phyloP scores from a whole-genome alignment of 2,888 invertebrate species.

The Pegoplata infirma region DNA sequence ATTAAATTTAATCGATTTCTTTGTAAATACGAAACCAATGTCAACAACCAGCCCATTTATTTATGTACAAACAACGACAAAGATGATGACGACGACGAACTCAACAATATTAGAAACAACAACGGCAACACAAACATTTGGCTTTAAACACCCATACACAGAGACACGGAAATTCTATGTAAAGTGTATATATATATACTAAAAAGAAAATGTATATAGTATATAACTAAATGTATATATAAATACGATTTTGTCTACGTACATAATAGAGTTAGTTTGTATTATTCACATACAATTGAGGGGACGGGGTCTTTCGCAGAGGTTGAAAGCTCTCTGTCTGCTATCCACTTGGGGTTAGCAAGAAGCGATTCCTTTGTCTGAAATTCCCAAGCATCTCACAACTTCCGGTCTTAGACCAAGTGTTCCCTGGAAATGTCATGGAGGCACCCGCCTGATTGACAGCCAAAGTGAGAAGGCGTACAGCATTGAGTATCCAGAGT shows the following conservation, averaged over 20 bases:
- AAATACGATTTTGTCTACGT: background rate
- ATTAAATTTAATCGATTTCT: slow-evolving; percentile 76
- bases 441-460: no score
- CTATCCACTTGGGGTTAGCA: no score
- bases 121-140: background rate
- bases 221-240: slow-evolving; percentile 6
- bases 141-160: background rate
- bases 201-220: slow-evolving; percentile 13
- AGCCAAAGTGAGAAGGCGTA: no score
- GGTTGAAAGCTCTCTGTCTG: no score
- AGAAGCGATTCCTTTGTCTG: no score
- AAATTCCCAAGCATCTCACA: no score
- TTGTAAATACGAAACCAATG: slow-evolving; percentile 76
- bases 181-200: slow-evolving; percentile 4
- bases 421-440: no score
- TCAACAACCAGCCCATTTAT: slow-evolving; percentile 75
- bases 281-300: slow-evolving; percentile 32
- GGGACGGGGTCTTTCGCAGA: no score
- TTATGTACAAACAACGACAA: slow-evolving; percentile 51
- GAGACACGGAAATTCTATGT: slow-evolving; percentile 22
- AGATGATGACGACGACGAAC: no score
- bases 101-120: slow-evolving; percentile 8
- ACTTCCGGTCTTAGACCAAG: no score
- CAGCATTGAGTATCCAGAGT: no score
- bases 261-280: background rate